Evolutionary conservation across 2,888 invertebrate genomes (phyloP).

Genomic region (Dexiosoma caninum): DNA sequence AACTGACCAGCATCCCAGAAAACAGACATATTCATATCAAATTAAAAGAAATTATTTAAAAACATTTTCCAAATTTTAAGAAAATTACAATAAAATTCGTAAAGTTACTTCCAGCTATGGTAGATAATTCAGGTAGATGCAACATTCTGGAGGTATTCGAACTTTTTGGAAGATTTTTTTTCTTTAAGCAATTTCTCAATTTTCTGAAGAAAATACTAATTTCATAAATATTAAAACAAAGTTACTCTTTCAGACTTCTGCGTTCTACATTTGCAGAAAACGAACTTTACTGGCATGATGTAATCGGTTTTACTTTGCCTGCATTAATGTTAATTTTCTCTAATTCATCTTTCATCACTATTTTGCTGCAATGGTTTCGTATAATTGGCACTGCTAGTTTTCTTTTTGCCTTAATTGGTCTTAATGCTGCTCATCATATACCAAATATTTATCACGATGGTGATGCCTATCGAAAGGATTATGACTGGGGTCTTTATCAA

Average conservation of each 20-base stretch:
- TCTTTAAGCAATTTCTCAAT: no score
- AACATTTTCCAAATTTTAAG: no score
- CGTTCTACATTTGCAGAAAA: slow-evolving; percentile 66
- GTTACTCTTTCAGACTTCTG: slow-evolving; percentile 62
- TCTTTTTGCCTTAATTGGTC: slow-evolving; percentile 81
- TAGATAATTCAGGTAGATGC: no score
- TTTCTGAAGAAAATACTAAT: no score
- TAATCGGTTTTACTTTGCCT: slow-evolving; percentile 77
- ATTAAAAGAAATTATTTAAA: no score
- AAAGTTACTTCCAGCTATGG: no score
- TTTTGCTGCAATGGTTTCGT: slow-evolving; percentile 78
- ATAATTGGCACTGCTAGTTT: slow-evolving; percentile 80
- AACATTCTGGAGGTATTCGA: no score
- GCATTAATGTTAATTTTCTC: slow-evolving; percentile 74
- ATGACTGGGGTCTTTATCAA: slow-evolving; percentile 88
- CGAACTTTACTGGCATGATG: slow-evolving; percentile 73
- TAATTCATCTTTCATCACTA: slow-evolving; percentile 61
- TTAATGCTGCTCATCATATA: slow-evolving; percentile 88
- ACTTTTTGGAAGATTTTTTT: no score
- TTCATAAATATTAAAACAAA: not conserved
- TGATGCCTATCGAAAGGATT: slow-evolving; percentile 79
- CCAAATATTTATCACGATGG: slow-evolving; percentile 88
- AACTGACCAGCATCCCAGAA: no score
- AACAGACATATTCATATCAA: no score
- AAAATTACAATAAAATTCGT: no score